Conservation (phyloP, 2,797 vertebrate genomes). For the Schizopygopsis malacanthus region DNA sequence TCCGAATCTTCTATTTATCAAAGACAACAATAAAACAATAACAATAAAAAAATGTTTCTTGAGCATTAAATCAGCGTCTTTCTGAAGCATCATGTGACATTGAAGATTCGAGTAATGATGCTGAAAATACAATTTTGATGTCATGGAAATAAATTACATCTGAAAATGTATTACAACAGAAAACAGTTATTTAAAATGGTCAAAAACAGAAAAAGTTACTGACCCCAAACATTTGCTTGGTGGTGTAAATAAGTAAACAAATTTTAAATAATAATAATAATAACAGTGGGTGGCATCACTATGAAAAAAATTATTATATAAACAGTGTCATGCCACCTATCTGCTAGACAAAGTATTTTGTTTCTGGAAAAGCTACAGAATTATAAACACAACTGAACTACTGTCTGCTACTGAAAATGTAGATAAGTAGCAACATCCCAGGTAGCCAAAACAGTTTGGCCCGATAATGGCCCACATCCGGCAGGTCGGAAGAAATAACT, state of each 20-base stretch:
- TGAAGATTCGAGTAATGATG: not conserved
- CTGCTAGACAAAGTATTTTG: not conserved
- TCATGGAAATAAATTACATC: not conserved
- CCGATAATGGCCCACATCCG: no score
- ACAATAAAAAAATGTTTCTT: not conserved
- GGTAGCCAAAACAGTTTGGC: no score
- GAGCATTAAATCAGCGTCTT: not conserved
- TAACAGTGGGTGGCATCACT: not conserved
- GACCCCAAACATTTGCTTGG: no score
- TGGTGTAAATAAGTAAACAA: no score
- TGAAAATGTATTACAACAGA: not conserved
- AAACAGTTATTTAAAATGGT: not conserved
- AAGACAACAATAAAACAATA: no score
- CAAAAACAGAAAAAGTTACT: no score
- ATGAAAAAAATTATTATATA: not conserved
- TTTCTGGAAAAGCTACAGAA: not conserved
- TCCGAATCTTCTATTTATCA: not conserved
- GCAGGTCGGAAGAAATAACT: no score
- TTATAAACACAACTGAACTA: not conserved
- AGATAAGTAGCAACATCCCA: not conserved
- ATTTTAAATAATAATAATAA: no score
- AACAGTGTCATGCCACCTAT: not conserved
- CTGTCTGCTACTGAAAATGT: not conserved
- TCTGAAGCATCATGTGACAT: not conserved
- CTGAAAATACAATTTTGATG: not conserved